phyloP scores from a whole-genome alignment of 2,113 vertebrate genomes.

The Sylvietta virens region DNA sequence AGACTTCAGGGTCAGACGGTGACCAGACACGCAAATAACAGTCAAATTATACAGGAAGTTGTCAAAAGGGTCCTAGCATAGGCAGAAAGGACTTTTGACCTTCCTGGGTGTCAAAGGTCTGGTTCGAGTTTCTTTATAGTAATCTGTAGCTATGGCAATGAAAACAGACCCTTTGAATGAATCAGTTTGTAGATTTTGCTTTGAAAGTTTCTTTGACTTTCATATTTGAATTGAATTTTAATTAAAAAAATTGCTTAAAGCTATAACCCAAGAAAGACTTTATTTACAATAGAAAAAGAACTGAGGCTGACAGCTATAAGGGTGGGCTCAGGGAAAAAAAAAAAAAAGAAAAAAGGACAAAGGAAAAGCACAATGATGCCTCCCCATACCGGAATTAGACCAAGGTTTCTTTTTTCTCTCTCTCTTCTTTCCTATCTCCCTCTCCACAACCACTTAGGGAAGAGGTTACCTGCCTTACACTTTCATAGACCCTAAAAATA shows the following conservation, averaged over 20 bases:
- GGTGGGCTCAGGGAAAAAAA: not conserved
- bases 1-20: conserved; percentile 80
- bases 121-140: conserved; percentile 83
- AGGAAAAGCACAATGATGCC: not conserved
- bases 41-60: conserved; percentile 86
- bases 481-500: conserved; percentile 54
- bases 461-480: conserved; percentile 29
- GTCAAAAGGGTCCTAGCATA: conserved; percentile 79
- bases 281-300: conserved; percentile 49
- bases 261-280: conserved; percentile 48
- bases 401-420: not conserved
- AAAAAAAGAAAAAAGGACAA: not conserved
- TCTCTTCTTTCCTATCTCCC: not conserved
- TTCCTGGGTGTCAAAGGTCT: conserved; percentile 76
- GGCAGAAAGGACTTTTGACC: conserved; percentile 76
- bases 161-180: conserved; percentile 65
- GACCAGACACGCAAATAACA: conserved; percentile 80
- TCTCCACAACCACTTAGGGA: not conserved
- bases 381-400: conserved; percentile 35
- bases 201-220: conserved; percentile 61
- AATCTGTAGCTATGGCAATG: conserved; percentile 77
- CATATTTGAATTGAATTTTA: conserved; percentile 61
- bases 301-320: not conserved
- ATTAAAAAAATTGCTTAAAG: conserved; percentile 41
- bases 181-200: conserved; percentile 62